Evolutionary conservation across 1,140 invertebrate genomes (phyloP).

Genomic region (Goniozus legneri): DNA sequence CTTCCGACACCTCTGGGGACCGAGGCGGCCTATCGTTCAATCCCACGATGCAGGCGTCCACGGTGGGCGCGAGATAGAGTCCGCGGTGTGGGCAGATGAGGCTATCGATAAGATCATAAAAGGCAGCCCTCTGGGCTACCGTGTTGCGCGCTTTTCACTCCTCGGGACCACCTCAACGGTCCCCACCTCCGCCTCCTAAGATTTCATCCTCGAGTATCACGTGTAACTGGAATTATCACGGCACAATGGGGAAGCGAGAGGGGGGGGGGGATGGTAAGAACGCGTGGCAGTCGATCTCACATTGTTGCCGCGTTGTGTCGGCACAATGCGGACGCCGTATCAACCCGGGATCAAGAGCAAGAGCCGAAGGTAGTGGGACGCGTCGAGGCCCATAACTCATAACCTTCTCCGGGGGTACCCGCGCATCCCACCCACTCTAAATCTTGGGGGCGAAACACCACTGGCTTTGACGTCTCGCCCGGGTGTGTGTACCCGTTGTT

Average conservation of each 20-base stretch:
- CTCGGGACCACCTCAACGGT: constrained; percentile 4
- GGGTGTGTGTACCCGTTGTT: constrained; percentile 33
- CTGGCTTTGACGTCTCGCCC: constrained; percentile 39
- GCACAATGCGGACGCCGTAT: constrained; percentile 6
- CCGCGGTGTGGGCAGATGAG: constrained; percentile 34
- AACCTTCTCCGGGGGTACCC: no score
- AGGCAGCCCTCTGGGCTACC: constrained; percentile 35
- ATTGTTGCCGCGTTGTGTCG: neutral
- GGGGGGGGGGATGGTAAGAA: neutral
- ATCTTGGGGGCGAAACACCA: constrained; percentile 37
- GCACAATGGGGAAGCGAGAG: constrained; percentile 27
- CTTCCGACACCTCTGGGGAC: no score
- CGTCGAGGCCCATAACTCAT: constrained; percentile 35
- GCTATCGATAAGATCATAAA: constrained; percentile 36
- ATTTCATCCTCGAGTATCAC: constrained; percentile 21
- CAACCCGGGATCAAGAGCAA: neutral
- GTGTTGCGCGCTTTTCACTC: constrained; percentile 24
- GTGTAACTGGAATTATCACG: constrained; percentile 40
- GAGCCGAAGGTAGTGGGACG: constrained; percentile 13
- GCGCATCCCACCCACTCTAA: constrained; percentile 31
- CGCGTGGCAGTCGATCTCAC: neutral
- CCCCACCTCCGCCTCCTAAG: neutral
- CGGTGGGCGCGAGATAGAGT: constrained; percentile 23
- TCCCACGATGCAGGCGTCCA: no score
- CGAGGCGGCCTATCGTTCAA: no score